phyloP scores from a whole-genome alignment of 2,113 vertebrate genomes.

The Lipotes vexillifer region DNA sequence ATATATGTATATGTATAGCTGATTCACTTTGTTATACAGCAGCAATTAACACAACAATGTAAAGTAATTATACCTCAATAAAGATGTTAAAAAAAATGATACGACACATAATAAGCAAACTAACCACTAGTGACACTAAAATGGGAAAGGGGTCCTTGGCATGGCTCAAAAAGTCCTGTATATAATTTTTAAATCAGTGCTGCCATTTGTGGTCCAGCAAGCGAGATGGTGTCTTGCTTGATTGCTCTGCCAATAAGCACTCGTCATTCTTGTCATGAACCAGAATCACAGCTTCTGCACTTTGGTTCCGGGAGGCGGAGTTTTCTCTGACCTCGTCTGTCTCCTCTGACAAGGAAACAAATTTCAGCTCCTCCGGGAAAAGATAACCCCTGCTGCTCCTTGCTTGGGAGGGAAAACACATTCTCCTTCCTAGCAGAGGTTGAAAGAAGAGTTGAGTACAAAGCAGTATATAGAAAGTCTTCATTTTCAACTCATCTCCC shows the following conservation, averaged over 20 bases:
- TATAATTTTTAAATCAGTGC: slow-evolving; percentile 26
- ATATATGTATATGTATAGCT: no score
- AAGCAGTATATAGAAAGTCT: background rate
- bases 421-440: background rate
- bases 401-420: background rate
- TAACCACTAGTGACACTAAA: background rate
- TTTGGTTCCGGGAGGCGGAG: background rate
- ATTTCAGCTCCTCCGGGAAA: slow-evolving; percentile 27
- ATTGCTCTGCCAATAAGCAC: background rate
- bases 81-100: background rate
- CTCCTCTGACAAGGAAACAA: slow-evolving; percentile 27
- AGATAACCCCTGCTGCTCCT: slow-evolving; percentile 29
- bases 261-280: background rate
- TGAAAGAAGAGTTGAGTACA: background rate
- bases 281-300: background rate
- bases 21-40: no score
- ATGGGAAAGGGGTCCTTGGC: slow-evolving; percentile 14
- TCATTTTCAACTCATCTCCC: background rate
- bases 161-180: background rate
- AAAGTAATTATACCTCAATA: no score
- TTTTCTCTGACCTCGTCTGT: background rate
- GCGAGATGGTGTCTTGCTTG: background rate
- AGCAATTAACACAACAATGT: no score
- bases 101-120: background rate
- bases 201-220: background rate